Evolutionary conservation across 2,888 invertebrate species (phyloP), one percentile per base, ranked within the genome.

Genomic region (Amphipoea oculea): DNA sequence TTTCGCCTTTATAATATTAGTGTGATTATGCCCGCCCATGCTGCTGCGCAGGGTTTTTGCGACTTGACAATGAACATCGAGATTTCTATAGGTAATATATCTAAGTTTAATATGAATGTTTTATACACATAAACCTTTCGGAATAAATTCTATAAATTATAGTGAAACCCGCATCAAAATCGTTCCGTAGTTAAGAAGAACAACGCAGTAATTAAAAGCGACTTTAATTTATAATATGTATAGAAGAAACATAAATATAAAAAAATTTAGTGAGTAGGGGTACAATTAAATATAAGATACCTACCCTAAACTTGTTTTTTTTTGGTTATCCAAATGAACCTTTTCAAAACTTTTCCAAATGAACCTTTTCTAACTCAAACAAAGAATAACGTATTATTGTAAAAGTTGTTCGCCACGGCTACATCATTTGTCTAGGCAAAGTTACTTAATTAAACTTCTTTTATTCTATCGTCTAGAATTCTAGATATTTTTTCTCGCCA

Each of bases 361-460:
- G n/a, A 76, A 75, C 23, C 79, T 80, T 76, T 76, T 65, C 60
- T 20, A 73, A 73, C 20, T 75, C 29, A 36, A 54, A 29, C 12
- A 54, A 78, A 48, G 54, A 86, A 78, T 77, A 63, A 78, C 66
- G 72, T 81, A 57, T 79, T 81, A 79, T 78, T 81, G 82, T 73
- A 48, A 78, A 85, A 79, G 79, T 87, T 83, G 17, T 51, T 70
- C 63, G 14, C 45, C 57, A 67, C 81, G n/a, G 51, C 63, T 74
- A 75, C 82, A 73, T 81, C 67, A 76, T 73, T 82, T 79, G 42
- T 77, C 73, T 78, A 68, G 51, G 23, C 60, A 72, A 83, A 83
- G 76, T 85, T 87, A 77, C 82, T 74, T 78, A 67, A 81, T 86
- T 72, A 78, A 79, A 81, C 60, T 81, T 85, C 36, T 79, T 17